Evolutionary conservation across 2,888 invertebrate species (phyloP), one percentile per base, ranked within the genome.

Genomic region (Lacanobia wlatinum): DNA sequence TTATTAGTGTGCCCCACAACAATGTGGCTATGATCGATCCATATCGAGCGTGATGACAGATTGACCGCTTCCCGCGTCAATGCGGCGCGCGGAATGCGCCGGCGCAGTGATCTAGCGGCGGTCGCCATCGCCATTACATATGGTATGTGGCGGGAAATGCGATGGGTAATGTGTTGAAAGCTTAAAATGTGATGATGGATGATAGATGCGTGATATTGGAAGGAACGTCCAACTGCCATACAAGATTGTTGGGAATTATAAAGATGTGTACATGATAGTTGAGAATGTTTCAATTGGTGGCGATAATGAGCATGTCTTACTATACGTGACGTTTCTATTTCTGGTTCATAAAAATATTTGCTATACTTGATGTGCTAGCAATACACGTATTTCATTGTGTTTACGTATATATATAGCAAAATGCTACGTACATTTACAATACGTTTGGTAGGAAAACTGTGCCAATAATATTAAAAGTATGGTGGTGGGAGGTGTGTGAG

Each of bases 131-230:
- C 86, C 88, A 91, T 91, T 91, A 91, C 87, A 64, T 62, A 79
- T 79, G 89, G 92, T 87, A 91, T 91, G 91, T 85, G 91, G 88
- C 91, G 89, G 89, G 89, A 89, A 90, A 89, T 87, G 87, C 84
- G 84, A 85, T 84, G 88, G 85, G 86, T 87, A 90, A 92, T 91
- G 90, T 87, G 89, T 90, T 88, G 88, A 90, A 87, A 90, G 85
- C 87, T 85, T 86, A 84, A 87, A 87, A 88, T 86, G 84, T 87
- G 78, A 84, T 87, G 87, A 88, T 88, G 81, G 82, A 88, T 86
- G 85, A 78, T 80, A 70, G 68, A 71, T 61, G 70, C 69, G 76
- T 72, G 76, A 83, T 85, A 78, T 83, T 78, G 73, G 76, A 72
- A 66, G 55, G 66, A 76, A 60, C 68, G 59, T 52, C 64, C 50